Evolutionary conservation across 2,888 invertebrate species (phyloP).

Genomic region (Drosophila sordidula): DNA sequence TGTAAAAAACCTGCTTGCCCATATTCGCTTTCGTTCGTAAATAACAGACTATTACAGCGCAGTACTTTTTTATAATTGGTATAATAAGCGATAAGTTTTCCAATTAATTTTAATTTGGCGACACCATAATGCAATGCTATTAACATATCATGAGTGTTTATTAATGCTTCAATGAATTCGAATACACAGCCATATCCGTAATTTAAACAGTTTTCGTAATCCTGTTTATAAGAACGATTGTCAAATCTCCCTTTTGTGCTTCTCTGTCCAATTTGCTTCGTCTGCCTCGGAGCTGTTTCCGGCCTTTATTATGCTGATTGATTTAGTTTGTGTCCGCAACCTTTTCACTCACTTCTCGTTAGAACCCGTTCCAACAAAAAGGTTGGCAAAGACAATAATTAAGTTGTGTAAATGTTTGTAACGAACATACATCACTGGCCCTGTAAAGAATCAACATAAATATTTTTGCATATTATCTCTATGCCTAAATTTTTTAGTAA

Average conservation of each 20-base stretch:
- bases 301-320: constrained; percentile 33
- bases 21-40: too few species aligned
- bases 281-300: constrained; percentile 21
- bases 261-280: constrained; percentile 9
- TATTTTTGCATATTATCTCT: background rate
- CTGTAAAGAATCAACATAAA: background rate
- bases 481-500: background rate
- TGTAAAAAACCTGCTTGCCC: too few species aligned
- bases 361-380: constrained; percentile 7
- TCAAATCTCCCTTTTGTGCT: background rate
- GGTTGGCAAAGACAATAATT: background rate
- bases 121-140: background rate
- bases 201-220: constrained; percentile 8
- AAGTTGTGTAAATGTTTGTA: constrained; percentile 14
- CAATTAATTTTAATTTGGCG: background rate
- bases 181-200: constrained; percentile 7
- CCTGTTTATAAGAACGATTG: constrained; percentile 4
- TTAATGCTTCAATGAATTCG: constrained; percentile 10
- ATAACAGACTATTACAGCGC: too few species aligned
- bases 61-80: background rate
- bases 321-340: constrained; percentile 40
- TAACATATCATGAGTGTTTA: background rate
- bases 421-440: background rate
- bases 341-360: constrained; percentile 26
- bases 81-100: background rate